Evolutionary conservation across 2,113 vertebrate genomes (phyloP), one percentile per base, ranked within the genome.

Genomic region (Phylloscopus whistleri): DNA sequence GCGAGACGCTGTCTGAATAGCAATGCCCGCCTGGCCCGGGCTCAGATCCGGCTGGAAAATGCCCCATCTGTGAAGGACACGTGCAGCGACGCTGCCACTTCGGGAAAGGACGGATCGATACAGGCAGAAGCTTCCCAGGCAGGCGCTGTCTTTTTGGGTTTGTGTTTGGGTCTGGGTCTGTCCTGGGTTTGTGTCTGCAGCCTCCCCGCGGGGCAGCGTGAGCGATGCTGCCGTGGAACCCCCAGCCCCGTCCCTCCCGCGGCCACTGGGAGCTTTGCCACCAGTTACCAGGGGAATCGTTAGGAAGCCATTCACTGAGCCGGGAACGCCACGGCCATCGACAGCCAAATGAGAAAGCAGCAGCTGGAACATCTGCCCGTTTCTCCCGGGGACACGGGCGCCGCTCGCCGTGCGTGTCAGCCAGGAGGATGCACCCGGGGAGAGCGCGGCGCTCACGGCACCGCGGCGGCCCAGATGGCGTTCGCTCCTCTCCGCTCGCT

Each of bases 341-440:
- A 13, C 51, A 74, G 78, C 11, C 0, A 27, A 27, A 83, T 5
- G 91, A 55, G 94, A 41, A 80, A 30, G 68, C 90, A 62, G 73
- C 94, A 51, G 94, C 91, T 89, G 75, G 8, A 74, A 44, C 94
- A 94, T 95, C 90, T 91, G 96, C 55, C 87, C 11, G 0, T 15
- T 26, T 2, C 75, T 85, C 20, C 58, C 6, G 9, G 4, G 79
- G 80, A 30, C 13, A 4, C 2, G 6, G 74, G 86, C 9, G 1
- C 79, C 2, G 13, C 87, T 91, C 10, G 3, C 84, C 3, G 43
- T 46, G 90, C 30, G 12, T 14, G 66, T 6, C 90, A 31, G 59
- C 44, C 69, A 0, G 88, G 44, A 53, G 11, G 84, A 78, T 46
- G 91, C 66, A 7, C 86, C 93, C 56, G 1, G 37, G 28, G 87